These are phyloP conservation scores for Conchocele bisecta DNA, from an alignment of 2,888 invertebrate species.

Conservation along the genomic window DNA sequence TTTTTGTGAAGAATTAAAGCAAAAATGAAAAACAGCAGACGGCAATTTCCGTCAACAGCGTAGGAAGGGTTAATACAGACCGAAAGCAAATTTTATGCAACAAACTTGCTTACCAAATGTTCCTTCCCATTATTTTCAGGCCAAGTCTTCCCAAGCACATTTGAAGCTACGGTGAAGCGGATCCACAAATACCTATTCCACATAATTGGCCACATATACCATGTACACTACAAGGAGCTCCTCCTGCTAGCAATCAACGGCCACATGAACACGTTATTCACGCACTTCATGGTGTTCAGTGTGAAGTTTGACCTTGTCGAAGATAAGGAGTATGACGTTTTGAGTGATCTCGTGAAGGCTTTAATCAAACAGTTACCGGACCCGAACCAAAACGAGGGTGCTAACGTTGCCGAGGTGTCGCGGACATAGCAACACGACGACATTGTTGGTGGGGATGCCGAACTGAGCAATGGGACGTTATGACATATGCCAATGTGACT, in stretches of 20 bases:
- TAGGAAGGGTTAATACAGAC: too few species aligned
- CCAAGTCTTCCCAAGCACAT: conserved; percentile 96
- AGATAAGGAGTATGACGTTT: conserved; percentile 96
- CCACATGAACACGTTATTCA: conserved; percentile 98
- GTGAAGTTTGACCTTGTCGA: conserved; percentile 96
- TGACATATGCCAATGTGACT: too few species aligned
- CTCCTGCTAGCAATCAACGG: conserved; percentile 96
- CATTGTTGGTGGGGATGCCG: too few species aligned
- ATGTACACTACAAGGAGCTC: conserved; percentile 98
- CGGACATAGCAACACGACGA: conserved; percentile 56
- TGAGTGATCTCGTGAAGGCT: conserved; percentile 88
- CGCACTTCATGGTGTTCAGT: conserved; percentile 94
- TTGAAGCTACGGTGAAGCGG: conserved; percentile 97
- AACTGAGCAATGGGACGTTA: too few species aligned
- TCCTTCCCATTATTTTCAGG: conserved; percentile 83
- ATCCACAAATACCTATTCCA: conserved; percentile 98
- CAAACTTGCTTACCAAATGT: background rate
- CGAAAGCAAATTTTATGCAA: too few species aligned
- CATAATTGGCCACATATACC: conserved; percentile 98
- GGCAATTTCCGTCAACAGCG: too few species aligned
- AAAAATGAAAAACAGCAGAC: too few species aligned
- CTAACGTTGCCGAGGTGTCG: conserved; percentile 50
- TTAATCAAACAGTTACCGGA: conserved; percentile 75
- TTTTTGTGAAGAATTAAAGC: too few species aligned
- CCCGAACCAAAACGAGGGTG: conserved; percentile 72